Percentiles rank a stretch among this genome's conserved stretches.
These are phyloP conservation scores for Acanthococcus lagerstroemiae DNA, from an alignment of 2,888 invertebrate genomes.

Conservation along the genomic window DNA sequence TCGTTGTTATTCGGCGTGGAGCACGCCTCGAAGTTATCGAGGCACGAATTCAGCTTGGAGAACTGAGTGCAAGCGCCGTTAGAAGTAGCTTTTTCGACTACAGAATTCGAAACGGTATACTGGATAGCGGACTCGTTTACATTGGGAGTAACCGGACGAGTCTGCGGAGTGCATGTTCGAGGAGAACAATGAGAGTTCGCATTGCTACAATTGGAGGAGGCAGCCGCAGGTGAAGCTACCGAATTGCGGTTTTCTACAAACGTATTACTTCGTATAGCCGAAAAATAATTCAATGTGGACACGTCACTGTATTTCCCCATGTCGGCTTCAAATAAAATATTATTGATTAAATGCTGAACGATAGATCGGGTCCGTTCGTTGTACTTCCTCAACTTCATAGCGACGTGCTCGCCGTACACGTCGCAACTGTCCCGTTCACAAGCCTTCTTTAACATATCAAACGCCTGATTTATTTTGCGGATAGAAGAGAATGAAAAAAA, in stretches of 20 bases:
- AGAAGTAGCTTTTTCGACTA: no score
- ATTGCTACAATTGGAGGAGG: not conserved
- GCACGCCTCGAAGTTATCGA: no score
- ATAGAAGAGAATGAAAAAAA: not conserved
- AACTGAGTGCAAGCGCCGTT: no score
- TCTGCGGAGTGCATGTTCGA: no score
- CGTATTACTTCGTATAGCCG: not conserved
- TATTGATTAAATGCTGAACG: slow-evolving; percentile 36
- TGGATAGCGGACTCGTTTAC: no score
- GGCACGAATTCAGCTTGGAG: no score
- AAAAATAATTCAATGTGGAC: not conserved
- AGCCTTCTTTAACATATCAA: not conserved
- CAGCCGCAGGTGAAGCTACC: not conserved
- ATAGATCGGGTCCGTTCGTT: slow-evolving; percentile 32
- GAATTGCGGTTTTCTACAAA: not conserved
- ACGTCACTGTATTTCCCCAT: slow-evolving; percentile 32
- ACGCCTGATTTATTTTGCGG: no score
- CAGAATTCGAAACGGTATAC: no score
- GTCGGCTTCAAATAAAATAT: slow-evolving; percentile 37
- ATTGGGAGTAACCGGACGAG: no score
- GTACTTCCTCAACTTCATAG: slow-evolving; percentile 35
- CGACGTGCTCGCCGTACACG: slow-evolving; percentile 35
- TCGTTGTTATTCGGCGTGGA: no score
- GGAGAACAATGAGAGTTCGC: no score
- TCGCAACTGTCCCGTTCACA: slow-evolving; percentile 2